Conservation (phyloP, 2,888 invertebrate species). For the Dasysyrphus tricinctus region DNA sequence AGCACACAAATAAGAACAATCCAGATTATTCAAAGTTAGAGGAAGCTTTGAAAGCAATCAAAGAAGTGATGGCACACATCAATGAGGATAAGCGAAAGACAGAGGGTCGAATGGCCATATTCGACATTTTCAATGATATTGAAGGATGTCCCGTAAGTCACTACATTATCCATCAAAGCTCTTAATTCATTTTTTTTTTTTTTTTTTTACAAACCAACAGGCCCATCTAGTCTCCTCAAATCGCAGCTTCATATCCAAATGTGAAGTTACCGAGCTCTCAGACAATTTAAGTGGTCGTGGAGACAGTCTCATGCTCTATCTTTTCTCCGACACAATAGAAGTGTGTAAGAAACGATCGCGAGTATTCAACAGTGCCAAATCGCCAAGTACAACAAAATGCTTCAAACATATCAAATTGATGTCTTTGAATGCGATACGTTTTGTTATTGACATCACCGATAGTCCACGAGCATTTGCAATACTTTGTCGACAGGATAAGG, state of each 20-base stretch:
- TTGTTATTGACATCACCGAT: slow-evolving; percentile 95
- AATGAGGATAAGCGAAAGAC: slow-evolving; percentile 99
- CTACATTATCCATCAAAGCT: not conserved
- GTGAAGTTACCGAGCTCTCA: slow-evolving; percentile 94
- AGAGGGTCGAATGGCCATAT: slow-evolving; percentile 97
- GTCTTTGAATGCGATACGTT: slow-evolving; percentile 93
- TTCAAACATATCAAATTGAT: slow-evolving; percentile 96
- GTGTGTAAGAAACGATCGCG: slow-evolving; percentile 94
- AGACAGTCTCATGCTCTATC: slow-evolving; percentile 93
- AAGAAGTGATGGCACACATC: slow-evolving; percentile 97
- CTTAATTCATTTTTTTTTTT: not conserved
- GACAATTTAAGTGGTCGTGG: slow-evolving; percentile 94
- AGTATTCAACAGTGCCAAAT: slow-evolving; percentile 88
- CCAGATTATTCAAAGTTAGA: slow-evolving; percentile 94
- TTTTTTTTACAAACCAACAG: slow-evolving; percentile 83
- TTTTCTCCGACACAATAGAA: slow-evolving; percentile 97
- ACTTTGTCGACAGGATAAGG: slow-evolving; percentile 94
- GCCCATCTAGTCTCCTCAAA: slow-evolving; percentile 96
- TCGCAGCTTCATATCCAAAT: slow-evolving; percentile 93
- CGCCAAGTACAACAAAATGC: slow-evolving; percentile 90
- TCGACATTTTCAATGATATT: slow-evolving; percentile 98
- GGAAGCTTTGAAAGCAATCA: slow-evolving; percentile 93
- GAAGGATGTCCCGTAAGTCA: slow-evolving; percentile 95
- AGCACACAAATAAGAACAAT: slow-evolving; percentile 94
- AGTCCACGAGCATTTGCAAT: slow-evolving; percentile 96